Percentiles rank a stretch among this genome's conserved stretches.
phyloP scores from a whole-genome alignment of 2,888 invertebrate genomes.

The Euzophera pinguis region DNA sequence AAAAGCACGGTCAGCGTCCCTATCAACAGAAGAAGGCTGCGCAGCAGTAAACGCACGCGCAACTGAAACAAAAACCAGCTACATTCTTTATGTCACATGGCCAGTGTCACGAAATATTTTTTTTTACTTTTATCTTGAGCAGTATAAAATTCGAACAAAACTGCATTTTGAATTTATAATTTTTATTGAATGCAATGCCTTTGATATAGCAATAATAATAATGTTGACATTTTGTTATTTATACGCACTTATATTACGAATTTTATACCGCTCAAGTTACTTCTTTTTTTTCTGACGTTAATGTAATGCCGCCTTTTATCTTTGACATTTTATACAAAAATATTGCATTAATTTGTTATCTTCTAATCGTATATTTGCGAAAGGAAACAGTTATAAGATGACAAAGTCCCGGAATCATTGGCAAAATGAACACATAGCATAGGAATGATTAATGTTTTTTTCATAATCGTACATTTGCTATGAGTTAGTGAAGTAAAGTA shows the following conservation, averaged over 20 bases:
- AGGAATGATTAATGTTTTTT: background rate
- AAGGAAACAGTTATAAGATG: slow-evolving; percentile 1
- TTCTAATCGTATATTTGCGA: background rate
- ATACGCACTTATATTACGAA: background rate
- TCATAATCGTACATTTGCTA: background rate
- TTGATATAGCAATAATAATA: background rate
- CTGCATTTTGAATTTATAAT: background rate
- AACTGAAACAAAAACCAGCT: slow-evolving; percentile 19
- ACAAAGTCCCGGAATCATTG: background rate
- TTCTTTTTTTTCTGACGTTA: background rate
- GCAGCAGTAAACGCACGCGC: slow-evolving; percentile 57
- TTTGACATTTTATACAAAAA: slow-evolving; percentile 2
- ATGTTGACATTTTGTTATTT: background rate
- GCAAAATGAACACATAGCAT: slow-evolving; percentile 6
- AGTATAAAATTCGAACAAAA: background rate
- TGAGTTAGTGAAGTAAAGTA: too few species aligned
- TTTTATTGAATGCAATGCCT: slow-evolving; percentile 3
- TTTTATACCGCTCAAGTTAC: background rate
- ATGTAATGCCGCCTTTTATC: slow-evolving; percentile 11
- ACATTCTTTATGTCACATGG: background rate
- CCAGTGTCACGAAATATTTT: background rate
- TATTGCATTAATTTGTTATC: background rate
- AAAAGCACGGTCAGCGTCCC: slow-evolving; percentile 32
- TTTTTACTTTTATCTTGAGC: background rate
- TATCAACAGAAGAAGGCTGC: slow-evolving; percentile 46